These are phyloP conservation scores for Acyrthosiphon pisum DNA, from an alignment of 1,140 invertebrate genomes.

Conservation along the genomic window DNA sequence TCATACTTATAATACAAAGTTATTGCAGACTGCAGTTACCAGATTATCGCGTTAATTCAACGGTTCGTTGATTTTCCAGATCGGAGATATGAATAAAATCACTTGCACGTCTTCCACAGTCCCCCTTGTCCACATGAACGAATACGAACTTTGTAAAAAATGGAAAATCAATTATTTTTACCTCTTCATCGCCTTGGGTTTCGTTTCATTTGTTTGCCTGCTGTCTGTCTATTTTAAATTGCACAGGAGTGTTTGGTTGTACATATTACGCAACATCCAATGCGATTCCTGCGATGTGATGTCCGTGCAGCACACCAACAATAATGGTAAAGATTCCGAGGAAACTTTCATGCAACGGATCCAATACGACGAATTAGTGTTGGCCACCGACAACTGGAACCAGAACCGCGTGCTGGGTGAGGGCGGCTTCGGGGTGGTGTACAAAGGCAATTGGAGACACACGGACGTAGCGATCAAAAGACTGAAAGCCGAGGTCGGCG, in stretches of 20 bases:
- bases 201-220: not conserved
- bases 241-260: not conserved
- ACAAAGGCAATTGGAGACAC: slow-evolving; percentile 89
- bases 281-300: not conserved
- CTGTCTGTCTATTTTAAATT: slow-evolving; percentile 14
- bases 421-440: slow-evolving; percentile 93
- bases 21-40: not conserved
- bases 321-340: slow-evolving; percentile 61
- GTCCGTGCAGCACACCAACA: not conserved
- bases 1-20: not conserved
- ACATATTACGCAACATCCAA: not conserved
- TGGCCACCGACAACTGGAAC: slow-evolving; percentile 82
- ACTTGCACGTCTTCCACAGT: not conserved
- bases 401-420: slow-evolving; percentile 76
- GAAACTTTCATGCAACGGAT: slow-evolving; percentile 71
- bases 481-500: slow-evolving; percentile 68
- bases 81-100: not conserved
- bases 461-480: slow-evolving; percentile 89
- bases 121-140: not conserved
- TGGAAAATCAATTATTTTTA: not conserved
- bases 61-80: not conserved
- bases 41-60: not conserved
- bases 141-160: slow-evolving; percentile 30
- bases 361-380: slow-evolving; percentile 76
- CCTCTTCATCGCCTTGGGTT: not conserved